Percentiles rank a stretch among this genome's conserved stretches.
Conservation (phyloP, 2,113 vertebrate species). For the Ptyas mucosa region DNA sequence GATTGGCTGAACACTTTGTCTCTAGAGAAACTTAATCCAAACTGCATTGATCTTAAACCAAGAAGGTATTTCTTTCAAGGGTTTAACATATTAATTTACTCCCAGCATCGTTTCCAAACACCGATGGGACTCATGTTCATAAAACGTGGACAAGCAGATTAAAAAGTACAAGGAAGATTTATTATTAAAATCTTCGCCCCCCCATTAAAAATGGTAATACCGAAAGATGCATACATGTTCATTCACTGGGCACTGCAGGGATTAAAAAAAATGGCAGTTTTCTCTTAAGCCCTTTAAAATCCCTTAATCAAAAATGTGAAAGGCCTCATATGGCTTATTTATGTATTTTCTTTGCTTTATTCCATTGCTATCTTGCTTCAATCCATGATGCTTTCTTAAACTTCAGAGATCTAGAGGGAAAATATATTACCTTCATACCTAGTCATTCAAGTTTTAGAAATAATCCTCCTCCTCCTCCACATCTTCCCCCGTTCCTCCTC, state of each 20-base stretch:
- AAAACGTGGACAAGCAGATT: conserved; percentile 55
- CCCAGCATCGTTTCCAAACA: conserved; percentile 55
- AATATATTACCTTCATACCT: neutral
- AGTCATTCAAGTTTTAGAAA: neutral
- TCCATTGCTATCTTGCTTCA: neutral
- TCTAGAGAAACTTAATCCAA: conserved; percentile 61
- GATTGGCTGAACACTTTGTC: conserved; percentile 43
- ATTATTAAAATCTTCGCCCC: conserved; percentile 51
- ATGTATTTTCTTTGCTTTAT: neutral
- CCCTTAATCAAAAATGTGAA: neutral
- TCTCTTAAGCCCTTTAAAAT: neutral
- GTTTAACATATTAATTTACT: conserved; percentile 62
- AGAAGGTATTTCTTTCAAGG: conserved; percentile 64
- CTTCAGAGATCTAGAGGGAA: neutral
- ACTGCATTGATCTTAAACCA: conserved; percentile 47
- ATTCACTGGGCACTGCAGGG: neutral
- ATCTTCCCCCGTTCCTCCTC: no score
- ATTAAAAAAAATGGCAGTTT: neutral
- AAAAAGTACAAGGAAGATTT: conserved; percentile 55
- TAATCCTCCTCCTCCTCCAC: neutral
- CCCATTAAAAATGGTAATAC: conserved; percentile 60
- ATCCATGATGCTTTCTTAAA: neutral
- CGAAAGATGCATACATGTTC: conserved; percentile 31
- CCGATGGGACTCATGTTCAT: conserved; percentile 54
- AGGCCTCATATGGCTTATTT: neutral